These are phyloP conservation scores for Vulpes lagopus DNA, from an alignment of 2,113 vertebrate genomes.

Conservation along the genomic window DNA sequence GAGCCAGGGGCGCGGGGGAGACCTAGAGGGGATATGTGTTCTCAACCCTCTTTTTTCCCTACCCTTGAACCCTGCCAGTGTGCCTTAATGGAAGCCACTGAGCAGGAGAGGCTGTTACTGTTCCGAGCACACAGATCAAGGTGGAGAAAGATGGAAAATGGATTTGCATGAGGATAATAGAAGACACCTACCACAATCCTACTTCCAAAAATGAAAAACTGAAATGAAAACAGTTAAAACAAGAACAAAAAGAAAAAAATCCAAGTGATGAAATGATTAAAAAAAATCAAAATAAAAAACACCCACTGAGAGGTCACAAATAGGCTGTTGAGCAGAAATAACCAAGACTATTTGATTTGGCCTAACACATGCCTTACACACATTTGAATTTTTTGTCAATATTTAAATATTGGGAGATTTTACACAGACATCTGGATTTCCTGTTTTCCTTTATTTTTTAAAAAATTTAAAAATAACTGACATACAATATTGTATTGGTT, in stretches of 20 bases:
- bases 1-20: accelerated
- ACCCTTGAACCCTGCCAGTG: not conserved
- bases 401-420: not conserved
- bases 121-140: not conserved
- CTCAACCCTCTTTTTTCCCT: not conserved
- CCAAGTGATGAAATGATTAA: not conserved
- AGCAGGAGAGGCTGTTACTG: accelerated
- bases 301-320: not conserved
- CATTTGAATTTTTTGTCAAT: not conserved
- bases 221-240: not conserved
- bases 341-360: not conserved
- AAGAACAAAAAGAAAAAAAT: not conserved
- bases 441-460: not conserved
- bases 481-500: not conserved
- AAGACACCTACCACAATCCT: not conserved
- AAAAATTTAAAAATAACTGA: not conserved
- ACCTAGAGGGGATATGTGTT: not conserved
- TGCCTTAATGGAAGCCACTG: not conserved
- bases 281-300: conserved; percentile 8
- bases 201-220: not conserved
- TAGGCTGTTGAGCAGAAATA: not conserved
- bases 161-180: not conserved
- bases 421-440: conserved; percentile 29
- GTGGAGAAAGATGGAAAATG: not conserved
- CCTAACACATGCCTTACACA: not conserved